A percentile compares a stretch with the other conserved stretches of the same genome.
Conservation (phyloP, 2,113 vertebrate species). For the Dipodomys spectabilis region DNA sequence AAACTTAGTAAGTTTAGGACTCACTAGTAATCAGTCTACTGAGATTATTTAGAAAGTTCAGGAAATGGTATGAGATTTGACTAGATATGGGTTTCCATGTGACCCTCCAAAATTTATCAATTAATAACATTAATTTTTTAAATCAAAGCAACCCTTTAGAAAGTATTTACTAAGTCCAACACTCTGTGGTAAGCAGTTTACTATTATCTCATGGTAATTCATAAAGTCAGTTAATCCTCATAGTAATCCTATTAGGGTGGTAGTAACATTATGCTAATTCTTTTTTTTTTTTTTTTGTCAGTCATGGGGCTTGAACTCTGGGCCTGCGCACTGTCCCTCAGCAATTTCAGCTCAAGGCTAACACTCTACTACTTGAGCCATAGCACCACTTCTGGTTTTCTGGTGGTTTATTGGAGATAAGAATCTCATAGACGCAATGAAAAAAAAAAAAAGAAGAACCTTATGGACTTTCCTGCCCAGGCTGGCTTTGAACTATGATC, state of each 20-base stretch:
- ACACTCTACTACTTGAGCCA: too few species aligned
- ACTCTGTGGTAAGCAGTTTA: not conserved
- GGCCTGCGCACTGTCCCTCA: too few species aligned
- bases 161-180: conserved; percentile 6
- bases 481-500: too few species aligned
- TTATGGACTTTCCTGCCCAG: too few species aligned
- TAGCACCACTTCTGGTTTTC: too few species aligned
- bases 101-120: not conserved
- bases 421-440: too few species aligned
- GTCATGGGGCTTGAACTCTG: too few species aligned
- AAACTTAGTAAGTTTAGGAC: too few species aligned
- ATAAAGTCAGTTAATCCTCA: not conserved
- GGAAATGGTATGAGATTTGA: not conserved
- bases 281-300: not conserved
- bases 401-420: too few species aligned
- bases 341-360: too few species aligned
- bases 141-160: conserved; percentile 11
- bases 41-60: not conserved
- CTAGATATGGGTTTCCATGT: not conserved
- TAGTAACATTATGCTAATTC: not conserved
- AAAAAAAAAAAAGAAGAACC: too few species aligned
- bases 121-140: not conserved
- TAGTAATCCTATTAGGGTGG: not conserved
- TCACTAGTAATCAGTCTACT: not conserved
- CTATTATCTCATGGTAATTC: not conserved